phyloP scores from a whole-genome alignment of 2,888 invertebrate genomes.

The Trichogramma evanescens region DNA sequence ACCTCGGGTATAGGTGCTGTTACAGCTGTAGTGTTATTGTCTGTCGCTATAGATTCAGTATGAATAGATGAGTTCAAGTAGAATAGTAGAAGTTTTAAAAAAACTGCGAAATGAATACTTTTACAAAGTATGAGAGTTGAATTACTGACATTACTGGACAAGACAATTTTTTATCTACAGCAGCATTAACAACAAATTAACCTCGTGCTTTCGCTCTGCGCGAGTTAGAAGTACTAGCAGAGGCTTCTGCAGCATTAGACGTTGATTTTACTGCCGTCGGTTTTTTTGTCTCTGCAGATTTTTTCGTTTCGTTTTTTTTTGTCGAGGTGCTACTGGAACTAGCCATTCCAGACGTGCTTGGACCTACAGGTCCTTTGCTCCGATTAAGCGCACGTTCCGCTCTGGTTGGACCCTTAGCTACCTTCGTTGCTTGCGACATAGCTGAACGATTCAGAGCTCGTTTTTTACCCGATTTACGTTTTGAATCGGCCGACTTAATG shows the following conservation, averaged over 20 bases:
- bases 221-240: slow-evolving; percentile 26
- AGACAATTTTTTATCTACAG: too few species aligned
- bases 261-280: slow-evolving; percentile 26
- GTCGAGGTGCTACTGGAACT: slow-evolving; percentile 17
- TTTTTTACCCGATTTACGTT: slow-evolving; percentile 31
- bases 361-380: slow-evolving; percentile 27
- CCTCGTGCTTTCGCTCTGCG: slow-evolving; percentile 38
- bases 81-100: neutral
- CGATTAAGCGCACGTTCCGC: slow-evolving; percentile 43
- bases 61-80: neutral
- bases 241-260: slow-evolving; percentile 23
- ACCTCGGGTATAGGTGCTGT: slow-evolving; percentile 7
- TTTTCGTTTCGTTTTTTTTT: slow-evolving; percentile 29
- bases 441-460: slow-evolving; percentile 32
- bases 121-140: too few species aligned
- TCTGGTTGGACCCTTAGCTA: slow-evolving; percentile 41
- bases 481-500: slow-evolving; percentile 28
- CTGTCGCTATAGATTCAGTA: slow-evolving; percentile 26
- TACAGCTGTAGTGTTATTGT: slow-evolving; percentile 31
- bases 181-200: slow-evolving; percentile 22
- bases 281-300: slow-evolving; percentile 35
- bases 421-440: slow-evolving; percentile 37
- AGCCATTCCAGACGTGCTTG: slow-evolving; percentile 18
- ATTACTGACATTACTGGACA: too few species aligned
- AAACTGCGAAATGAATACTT: slow-evolving; percentile 3